Conservation (phyloP, 2,113 vertebrate genomes). For the Jacana jacana region DNA sequence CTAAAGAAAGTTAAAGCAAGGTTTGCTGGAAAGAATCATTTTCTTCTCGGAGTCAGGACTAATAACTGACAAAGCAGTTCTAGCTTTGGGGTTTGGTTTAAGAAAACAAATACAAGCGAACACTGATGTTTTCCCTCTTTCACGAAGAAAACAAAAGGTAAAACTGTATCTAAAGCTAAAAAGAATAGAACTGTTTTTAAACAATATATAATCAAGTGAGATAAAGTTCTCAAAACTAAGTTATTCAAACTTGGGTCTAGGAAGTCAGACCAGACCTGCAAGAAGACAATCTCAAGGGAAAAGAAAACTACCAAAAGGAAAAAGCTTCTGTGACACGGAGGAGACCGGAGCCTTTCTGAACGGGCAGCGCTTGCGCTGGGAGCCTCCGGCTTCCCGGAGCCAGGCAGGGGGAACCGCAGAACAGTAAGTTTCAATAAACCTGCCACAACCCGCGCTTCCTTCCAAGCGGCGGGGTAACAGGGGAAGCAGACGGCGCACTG, state of each 20-base stretch:
- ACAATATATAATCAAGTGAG: not conserved
- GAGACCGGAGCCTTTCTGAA: not conserved
- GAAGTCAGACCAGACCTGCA: not conserved
- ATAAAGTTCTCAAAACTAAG: not conserved
- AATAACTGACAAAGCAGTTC: no score
- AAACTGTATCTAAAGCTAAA: no score
- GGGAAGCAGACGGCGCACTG: not conserved
- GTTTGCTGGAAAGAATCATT: not conserved
- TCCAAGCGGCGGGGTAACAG: fast-evolving
- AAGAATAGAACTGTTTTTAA: not conserved
- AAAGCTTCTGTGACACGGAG: not conserved
- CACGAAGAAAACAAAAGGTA: not conserved
- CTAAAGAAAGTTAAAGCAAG: not conserved
- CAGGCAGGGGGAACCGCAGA: not conserved
- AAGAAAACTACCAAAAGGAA: not conserved
- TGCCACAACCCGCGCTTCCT: not conserved
- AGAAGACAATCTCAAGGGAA: not conserved
- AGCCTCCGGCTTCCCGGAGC: not conserved
- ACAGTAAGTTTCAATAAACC: not conserved
- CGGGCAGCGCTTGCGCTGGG: not conserved
- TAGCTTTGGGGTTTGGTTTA: no score
- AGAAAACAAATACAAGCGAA: not conserved
- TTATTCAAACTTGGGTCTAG: not conserved
- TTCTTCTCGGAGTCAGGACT: not conserved
- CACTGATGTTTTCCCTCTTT: not conserved